Conservation (phyloP, 2,113 vertebrate genomes). For the Hylia prasina region DNA sequence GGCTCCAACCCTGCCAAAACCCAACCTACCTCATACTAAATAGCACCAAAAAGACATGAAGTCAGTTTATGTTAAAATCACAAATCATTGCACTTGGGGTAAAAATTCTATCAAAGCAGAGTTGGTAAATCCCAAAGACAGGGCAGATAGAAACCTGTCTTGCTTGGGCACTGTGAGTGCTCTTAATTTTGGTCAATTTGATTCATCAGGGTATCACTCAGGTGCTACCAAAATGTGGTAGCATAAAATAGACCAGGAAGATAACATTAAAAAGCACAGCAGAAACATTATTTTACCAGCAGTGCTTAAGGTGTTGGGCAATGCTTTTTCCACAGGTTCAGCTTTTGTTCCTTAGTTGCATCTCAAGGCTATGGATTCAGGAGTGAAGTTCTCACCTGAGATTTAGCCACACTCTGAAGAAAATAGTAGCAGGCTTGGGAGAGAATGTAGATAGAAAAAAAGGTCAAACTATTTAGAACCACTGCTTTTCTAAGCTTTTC, state of each 20-base stretch:
- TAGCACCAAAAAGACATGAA: neutral
- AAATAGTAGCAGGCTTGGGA: neutral
- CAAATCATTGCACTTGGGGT: neutral
- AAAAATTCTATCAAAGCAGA: neutral
- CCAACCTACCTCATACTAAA: neutral
- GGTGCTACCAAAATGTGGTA: neutral
- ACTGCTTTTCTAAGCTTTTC: neutral
- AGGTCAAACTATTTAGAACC: neutral
- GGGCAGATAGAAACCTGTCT: neutral
- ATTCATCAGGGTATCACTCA: neutral
- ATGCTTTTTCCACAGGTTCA: neutral
- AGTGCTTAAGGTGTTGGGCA: neutral
- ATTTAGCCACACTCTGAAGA: neutral
- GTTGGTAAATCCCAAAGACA: neutral
- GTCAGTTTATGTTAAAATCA: neutral
- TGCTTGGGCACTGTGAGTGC: neutral
- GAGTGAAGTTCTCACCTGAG: neutral
- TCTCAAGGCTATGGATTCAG: neutral
- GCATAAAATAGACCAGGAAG: neutral
- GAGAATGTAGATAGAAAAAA: neutral
- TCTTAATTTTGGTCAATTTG: neutral
- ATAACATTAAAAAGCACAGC: neutral
- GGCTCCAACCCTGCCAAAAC: neutral
- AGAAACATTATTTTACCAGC: neutral
- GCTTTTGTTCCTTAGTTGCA: neutral